Evolutionary conservation across 2,888 invertebrate genomes (phyloP), one percentile per base, ranked within the genome.

Genomic region (Adela reaumurella): DNA sequence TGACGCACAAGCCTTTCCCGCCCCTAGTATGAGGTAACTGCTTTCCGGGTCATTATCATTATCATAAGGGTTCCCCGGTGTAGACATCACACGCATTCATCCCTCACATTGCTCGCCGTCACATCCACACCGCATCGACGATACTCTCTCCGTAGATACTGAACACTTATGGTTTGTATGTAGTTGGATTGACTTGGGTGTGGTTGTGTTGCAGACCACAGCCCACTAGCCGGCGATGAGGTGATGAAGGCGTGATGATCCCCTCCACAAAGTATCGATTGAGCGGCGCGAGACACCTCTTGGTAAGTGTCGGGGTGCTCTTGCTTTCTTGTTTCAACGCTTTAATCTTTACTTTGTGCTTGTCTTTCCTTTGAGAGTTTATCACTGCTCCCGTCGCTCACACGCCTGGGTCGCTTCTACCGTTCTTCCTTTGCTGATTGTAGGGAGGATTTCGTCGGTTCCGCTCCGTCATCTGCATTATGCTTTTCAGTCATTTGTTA

Each of bases 1-100:
- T 67, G 88, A 89, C 59, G 87, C 88, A 55, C 90, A 92, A 79
- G 87, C 88, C 49, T 90, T 83, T 68, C 90, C 91, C 54, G 84
- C 87, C 62, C 90, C 91, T 53, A 70, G 82, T 46, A 88, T 87
- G 82, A 90, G 90, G 91, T 90, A 88, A 74, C 65, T 59, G n/a
- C n/a, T n/a, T n/a, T n/a, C n/a, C n/a, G n/a, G n/a, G n/a, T n/a
- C n/a, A n/a, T n/a, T n/a, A n/a, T n/a, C n/a, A n/a, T n/a, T n/a
- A n/a, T n/a, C n/a, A n/a, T n/a, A n/a, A n/a, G n/a, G n/a, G n/a
- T n/a, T n/a, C n/a, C n/a, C n/a, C n/a, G n/a, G n/a, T n/a, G n/a
- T n/a, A n/a, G n/a, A n/a, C 65, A 64, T 65, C 64, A 70, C 74
- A 72, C 78, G 76, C 78, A 67, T 70, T 77, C 78, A 78, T 74